Evolutionary conservation across 2,113 vertebrate species (phyloP).

Genomic region (Gadus chalcogrammus): DNA sequence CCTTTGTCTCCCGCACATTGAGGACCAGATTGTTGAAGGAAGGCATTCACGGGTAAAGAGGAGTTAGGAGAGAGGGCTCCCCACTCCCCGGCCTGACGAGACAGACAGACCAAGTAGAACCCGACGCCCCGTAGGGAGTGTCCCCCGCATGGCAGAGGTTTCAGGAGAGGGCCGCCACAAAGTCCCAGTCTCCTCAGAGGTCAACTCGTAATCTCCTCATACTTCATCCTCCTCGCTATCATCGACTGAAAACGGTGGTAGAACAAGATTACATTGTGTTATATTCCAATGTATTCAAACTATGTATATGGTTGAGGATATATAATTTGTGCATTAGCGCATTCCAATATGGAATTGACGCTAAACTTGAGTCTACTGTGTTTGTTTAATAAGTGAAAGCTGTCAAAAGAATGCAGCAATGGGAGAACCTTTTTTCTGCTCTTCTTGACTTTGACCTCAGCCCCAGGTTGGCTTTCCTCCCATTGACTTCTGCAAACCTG

Average conservation of each 20-base stretch:
- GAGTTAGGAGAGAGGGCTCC: too few relatives aligned
- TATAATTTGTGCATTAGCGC: too few relatives aligned
- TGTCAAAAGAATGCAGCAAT: neutral
- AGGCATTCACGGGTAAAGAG: too few relatives aligned
- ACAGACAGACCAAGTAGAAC: constrained; percentile 46
- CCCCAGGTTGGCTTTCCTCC: constrained; percentile 90
- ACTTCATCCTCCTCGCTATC: constrained; percentile 72
- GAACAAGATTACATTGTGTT: neutral
- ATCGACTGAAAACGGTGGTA: constrained; percentile 18
- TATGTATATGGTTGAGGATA: neutral
- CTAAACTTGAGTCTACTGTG: too few relatives aligned
- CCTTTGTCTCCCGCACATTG: too few relatives aligned
- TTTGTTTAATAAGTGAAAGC: neutral
- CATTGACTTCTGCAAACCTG: constrained; percentile 91
- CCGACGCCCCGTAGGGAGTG: too few relatives aligned
- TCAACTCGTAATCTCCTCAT: constrained; percentile 71
- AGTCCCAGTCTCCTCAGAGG: constrained; percentile 85
- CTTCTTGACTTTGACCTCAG: constrained; percentile 63
- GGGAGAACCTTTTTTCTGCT: constrained; percentile 34
- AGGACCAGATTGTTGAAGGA: too few relatives aligned
- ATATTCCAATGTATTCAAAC: too few relatives aligned
- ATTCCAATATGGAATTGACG: too few relatives aligned
- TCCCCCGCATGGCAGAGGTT: constrained; percentile 78
- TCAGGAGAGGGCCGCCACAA: constrained; percentile 77
- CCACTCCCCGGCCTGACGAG: neutral